Percentiles rank a stretch among this genome's conserved stretches.
phyloP scores from a whole-genome alignment of 2,797 vertebrate species.

The Pseudomugil gertrudae region DNA sequence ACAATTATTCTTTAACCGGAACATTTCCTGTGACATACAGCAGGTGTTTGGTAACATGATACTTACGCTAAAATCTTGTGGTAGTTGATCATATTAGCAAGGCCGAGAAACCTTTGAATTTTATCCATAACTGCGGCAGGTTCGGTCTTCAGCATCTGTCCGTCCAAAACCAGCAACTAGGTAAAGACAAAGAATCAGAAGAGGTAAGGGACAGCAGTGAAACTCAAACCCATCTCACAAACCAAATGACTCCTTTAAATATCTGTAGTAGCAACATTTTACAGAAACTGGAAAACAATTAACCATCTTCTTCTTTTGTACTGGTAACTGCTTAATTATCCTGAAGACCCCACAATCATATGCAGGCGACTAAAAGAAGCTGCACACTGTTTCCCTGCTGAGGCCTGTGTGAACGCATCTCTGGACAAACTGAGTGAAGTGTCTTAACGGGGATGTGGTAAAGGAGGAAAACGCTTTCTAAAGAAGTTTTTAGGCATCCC shows the following conservation, averaged over 20 bases:
- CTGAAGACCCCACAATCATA: too few species aligned
- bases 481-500: too few species aligned
- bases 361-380: too few species aligned
- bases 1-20: too few species aligned
- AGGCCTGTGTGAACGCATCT: too few species aligned
- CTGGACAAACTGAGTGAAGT: too few species aligned
- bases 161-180: constrained; percentile 95
- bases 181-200: constrained; percentile 10
- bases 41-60: background rate
- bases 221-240: background rate
- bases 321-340: too few species aligned
- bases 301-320: too few species aligned
- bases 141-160: constrained; percentile 94
- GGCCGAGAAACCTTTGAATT: constrained; percentile 94
- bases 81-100: constrained; percentile 91
- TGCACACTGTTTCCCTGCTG: too few species aligned
- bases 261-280: background rate
- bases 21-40: too few species aligned
- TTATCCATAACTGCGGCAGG: constrained; percentile 96
- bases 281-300: too few species aligned
- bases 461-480: background rate
- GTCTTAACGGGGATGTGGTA: background rate
- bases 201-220: constrained; percentile 2
- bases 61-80: constrained; percentile 97
- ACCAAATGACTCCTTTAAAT: background rate